These are phyloP conservation scores for Enhydra lutris DNA, from an alignment of 2,113 vertebrate species.

Conservation along the genomic window DNA sequence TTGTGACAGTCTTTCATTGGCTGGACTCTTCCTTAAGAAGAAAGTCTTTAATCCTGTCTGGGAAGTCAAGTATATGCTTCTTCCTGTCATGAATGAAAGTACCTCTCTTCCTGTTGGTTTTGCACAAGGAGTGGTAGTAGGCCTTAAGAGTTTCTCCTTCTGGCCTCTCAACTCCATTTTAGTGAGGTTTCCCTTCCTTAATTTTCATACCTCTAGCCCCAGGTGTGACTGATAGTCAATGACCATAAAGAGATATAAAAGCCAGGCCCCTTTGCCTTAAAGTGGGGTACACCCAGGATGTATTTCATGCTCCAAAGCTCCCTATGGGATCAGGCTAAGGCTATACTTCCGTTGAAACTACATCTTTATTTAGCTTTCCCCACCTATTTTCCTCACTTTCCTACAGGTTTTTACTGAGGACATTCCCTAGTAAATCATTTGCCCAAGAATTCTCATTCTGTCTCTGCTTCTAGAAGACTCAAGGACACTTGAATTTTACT, in stretches of 20 bases:
- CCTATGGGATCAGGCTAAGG: background rate
- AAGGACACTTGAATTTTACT: background rate
- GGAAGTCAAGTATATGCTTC: background rate
- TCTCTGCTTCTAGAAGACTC: conserved; percentile 3
- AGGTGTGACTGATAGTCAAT: background rate
- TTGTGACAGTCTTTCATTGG: background rate
- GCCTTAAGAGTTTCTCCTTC: background rate
- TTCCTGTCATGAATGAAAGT: background rate
- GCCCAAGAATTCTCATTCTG: background rate
- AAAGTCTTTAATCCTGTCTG: background rate
- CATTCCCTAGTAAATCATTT: background rate
- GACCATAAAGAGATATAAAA: background rate
- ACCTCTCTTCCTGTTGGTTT: background rate
- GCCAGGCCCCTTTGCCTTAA: background rate
- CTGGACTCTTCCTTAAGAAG: background rate
- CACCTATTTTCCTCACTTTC: background rate
- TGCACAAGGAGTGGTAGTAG: background rate
- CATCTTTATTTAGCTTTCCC: background rate
- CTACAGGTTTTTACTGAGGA: background rate
- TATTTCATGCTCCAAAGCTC: background rate
- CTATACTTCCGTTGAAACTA: background rate
- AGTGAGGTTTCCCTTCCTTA: background rate
- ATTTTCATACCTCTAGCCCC: background rate
- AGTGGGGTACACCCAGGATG: background rate
- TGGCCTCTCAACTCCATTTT: background rate